phyloP scores from a whole-genome alignment of 2,113 vertebrate genomes.

The Ceyx cyanopectus region DNA sequence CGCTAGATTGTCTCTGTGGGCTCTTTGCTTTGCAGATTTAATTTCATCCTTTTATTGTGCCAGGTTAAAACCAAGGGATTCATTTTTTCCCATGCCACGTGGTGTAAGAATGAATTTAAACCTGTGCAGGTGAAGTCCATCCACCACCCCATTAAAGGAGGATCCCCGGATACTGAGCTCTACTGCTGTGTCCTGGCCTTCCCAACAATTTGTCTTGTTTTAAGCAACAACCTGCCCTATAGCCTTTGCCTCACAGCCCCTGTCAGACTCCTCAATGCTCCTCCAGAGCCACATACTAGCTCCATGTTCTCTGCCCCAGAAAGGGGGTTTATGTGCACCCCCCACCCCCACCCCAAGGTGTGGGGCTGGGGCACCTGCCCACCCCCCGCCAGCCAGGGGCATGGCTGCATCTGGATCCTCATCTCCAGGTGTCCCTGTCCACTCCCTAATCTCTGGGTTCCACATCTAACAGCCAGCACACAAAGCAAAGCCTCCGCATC shows the following conservation, averaged over 20 bases:
- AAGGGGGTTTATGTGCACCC: no score
- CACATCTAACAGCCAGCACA: neutral
- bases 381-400: accelerated
- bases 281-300: accelerated
- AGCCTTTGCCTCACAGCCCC: neutral
- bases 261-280: accelerated
- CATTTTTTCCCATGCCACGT: accelerated
- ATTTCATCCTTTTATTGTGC: neutral
- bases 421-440: neutral
- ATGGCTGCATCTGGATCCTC: accelerated
- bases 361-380: neutral
- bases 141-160: accelerated
- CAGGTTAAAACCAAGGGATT: accelerated
- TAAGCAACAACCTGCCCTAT: neutral
- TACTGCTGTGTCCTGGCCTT: neutral
- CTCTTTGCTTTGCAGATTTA: neutral
- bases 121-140: neutral
- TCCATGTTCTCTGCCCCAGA: neutral
- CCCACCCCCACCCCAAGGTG: no score
- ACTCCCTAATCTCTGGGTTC: accelerated
- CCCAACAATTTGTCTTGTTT: neutral
- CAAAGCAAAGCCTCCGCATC: neutral
- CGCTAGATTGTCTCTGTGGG: no score
- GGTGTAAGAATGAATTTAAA: neutral
- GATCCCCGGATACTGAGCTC: accelerated